Base-by-base conservation (phyloP, 2,888 invertebrate genomes). In the Hypercompe scribonia region DNA sequence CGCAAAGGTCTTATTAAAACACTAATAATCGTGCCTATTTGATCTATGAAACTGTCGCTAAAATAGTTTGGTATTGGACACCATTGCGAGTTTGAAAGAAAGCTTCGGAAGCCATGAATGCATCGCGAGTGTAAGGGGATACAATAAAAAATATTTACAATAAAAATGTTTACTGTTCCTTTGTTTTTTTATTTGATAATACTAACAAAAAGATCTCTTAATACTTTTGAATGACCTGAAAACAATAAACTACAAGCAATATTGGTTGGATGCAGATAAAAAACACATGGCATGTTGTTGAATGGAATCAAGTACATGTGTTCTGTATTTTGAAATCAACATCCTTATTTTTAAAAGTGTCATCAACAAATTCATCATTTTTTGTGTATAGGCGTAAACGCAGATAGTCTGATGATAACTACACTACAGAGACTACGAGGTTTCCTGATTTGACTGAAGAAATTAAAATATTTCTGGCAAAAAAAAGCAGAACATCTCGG, bases 101-200 rank as follows among this genome's bases (percentile, higher is more conserved):
- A 72, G 92, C 92, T 93, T 92, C 82, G 86, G 75, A 87, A 90
- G 90, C 87, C 89, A 90, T 90, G 90, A 91, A 88, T 90, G 91
- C 91, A 91, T 92, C 90, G 93, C 92, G 92, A 92, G 89, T 92
- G 90, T 92, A 94, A 92, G 90, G 88, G 87, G 90, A 93, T 93
- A 95, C 92, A 95, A 95, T 94, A 95, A 95, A 92, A 91, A 92
- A 92, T 95, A 95, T 95, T 95, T 94, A 94, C 94, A 95, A 94
- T 94, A 94, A 94, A 94, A 93, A 95, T 94, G 95, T 95, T 95
- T 95, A 95, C 94, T 95, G 95, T 95, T 95, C 86, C 84, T 88
- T 88, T 85, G 88, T 74, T 89, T 74, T 94, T 85, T 93, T 94
- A 31, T 67, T 72, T 24, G 0, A 39, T 34, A 28, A 50, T 3